Percentiles rank a stretch among this genome's conserved stretches.
Evolutionary conservation across 2,888 invertebrate genomes (phyloP).

Genomic region (Hypercompe scribonia): DNA sequence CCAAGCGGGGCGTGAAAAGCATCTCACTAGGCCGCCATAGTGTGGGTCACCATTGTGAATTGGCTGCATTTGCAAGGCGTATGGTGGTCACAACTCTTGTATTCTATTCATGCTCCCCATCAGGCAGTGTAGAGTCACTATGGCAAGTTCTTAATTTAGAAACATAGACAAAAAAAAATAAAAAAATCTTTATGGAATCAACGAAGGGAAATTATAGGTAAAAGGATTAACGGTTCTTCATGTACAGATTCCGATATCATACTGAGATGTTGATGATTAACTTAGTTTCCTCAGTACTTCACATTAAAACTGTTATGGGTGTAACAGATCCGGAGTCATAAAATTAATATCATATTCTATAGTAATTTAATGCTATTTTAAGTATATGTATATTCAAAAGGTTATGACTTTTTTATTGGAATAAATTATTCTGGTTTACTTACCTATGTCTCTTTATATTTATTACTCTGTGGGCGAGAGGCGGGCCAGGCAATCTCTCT

Average conservation of each 20-base stretch:
- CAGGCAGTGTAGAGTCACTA: no score
- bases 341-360: background rate
- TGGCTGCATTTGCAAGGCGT: no score
- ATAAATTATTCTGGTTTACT: constrained; percentile 4
- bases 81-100: no score
- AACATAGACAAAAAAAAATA: no score
- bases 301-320: background rate
- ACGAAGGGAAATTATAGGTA: background rate
- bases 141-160: no score
- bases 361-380: background rate
- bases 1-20: no score
- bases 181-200: background rate
- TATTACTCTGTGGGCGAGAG: background rate
- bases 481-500: no score
- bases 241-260: background rate
- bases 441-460: background rate
- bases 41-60: no score
- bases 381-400: background rate
- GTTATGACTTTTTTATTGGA: background rate
- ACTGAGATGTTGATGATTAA: background rate
- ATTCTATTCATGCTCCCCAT: no score
- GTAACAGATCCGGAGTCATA: background rate
- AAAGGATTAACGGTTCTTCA: background rate
- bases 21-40: no score
- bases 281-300: background rate